Evolutionary conservation across 2,888 invertebrate genomes (phyloP).

Genomic region (Isotomurus palustris): DNA sequence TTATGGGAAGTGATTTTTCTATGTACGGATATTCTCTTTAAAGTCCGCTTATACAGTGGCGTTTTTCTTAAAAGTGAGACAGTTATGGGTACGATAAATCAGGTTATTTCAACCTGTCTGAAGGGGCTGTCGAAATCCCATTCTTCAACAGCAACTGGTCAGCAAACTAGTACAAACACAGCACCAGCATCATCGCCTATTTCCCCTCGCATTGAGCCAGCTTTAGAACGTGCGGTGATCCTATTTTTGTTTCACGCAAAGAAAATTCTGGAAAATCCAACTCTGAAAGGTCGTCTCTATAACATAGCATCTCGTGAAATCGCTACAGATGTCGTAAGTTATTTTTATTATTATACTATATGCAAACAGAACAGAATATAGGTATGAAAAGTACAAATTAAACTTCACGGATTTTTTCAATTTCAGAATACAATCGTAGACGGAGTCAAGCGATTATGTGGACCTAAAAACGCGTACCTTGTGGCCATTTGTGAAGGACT

Average conservation of each 20-base stretch:
- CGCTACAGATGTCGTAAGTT: not conserved
- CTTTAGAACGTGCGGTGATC: not conserved
- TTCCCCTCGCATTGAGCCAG: not conserved
- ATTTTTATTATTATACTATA: not conserved
- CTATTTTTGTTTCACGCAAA: slow-evolving; percentile 1
- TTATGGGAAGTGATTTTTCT: slow-evolving; percentile 3
- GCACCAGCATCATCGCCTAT: not conserved
- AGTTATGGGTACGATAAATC: not conserved
- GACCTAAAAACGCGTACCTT: not conserved
- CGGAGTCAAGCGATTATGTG: too few relatives aligned
- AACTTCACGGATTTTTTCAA: not conserved
- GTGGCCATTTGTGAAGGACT: not conserved
- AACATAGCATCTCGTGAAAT: not conserved
- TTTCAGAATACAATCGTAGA: too few relatives aligned
- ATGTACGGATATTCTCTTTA: not conserved
- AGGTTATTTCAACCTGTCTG: not conserved
- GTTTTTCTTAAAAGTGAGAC: not conserved
- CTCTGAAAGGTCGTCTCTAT: not conserved
- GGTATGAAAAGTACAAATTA: not conserved
- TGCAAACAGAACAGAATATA: too few relatives aligned
- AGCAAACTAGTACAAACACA: not conserved
- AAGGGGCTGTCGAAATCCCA: not conserved
- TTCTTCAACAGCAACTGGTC: not conserved
- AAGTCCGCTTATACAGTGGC: not conserved
- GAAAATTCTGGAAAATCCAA: not conserved